Base-by-base conservation (phyloP, 2,797 vertebrate species). In the Onychomys arenicola region DNA sequence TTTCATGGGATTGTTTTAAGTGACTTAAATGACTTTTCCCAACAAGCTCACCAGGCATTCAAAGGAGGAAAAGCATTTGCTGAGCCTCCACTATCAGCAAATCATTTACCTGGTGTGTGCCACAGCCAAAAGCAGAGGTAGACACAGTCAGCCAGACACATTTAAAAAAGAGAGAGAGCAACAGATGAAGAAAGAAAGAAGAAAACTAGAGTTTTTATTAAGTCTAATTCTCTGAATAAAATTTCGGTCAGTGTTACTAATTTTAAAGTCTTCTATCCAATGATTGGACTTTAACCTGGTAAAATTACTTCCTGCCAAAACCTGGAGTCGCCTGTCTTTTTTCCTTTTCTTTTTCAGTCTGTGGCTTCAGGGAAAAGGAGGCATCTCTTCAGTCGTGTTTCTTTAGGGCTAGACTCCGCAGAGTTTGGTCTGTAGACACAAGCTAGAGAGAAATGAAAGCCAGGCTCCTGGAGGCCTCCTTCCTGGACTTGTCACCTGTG, bases 221-320 rank as follows among this genome's bases (percentile, higher is more conserved):
- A 86, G 96, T 83, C 96, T 78, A 85, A 96, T 98, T 97, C 96
- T 98, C 97, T 96, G 97, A 97, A 98, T 98, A 98, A 97, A 95
- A 71, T 94, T 98, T 97, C 97, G 97, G 97, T 98, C 98, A 97
- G 37, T 96, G 75, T 98, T 78, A 98, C 97, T 98, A 96, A 97
- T 98, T 97, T 97, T 98, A 95, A 98, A 97, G 91, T 87, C 96
- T 96, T 98, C 96, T 98, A 97, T 96, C 96, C 96, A 88, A 94
- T 94, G 95, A 98, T 98, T 98, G 97, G 97, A 98, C 98, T 97
- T 98, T 97, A 98, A 97, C 80, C 97, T 97, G 97, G 97, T 97
- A 97, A 98, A 97, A 98, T 97, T 96, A 92, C 67, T 87, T 95
- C 59, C 75, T 71, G 59, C 91, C 86, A 89, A 17, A 93, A 43